Evolutionary conservation across 2,888 invertebrate species (phyloP), one percentile per base, ranked within the genome.

Genomic region (Andricus quercusramuli): DNA sequence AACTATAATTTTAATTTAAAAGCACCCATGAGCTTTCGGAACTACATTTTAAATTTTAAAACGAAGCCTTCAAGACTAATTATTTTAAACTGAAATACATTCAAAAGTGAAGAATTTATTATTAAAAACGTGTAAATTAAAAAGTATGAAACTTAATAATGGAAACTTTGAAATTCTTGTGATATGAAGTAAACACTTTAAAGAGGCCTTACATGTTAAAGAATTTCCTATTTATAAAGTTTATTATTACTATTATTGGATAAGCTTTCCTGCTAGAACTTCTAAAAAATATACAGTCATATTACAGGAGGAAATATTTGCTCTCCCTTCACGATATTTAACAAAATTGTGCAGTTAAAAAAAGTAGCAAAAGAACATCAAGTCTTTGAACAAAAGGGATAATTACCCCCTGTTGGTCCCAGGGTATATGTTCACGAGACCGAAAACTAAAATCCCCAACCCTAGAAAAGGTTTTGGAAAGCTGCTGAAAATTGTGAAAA

Each of bases 391-490:
- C 68, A 44, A 22, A 25, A 47, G 17, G 47, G 68, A 68, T 68
- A 68, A 68, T 68, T 47, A 68, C 68, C 44, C 25, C 22, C 74
- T n/a, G 56, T 15, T 32, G 56, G 20, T 56, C 11, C 11, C 5
- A 11, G 11, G 9, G 20, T 37, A 6, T 20, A 32, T 11, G n/a
- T 56, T 32, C 32, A 56, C 51, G 20, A 56, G 32, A 56, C 56
- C 51, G 74, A 20, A 68, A 68, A 41, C 6, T 44, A 44, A 74
- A 74, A n/a, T 56, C 56, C 56, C 70, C 56, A 80, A 62, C 79
- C 79, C 78, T 81, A 44, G 62, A 80, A 82, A 85, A 82, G 80
- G 80, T 82, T 82, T 79, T 59, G 59, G 51, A 66, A 78, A 77
- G 25, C 25, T 32, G 20, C n/a, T 37, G 13, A 56, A 56, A 74